Evolutionary conservation across 2,113 vertebrate species (phyloP), one percentile per base, ranked within the genome.

Genomic region (Solea solea): DNA sequence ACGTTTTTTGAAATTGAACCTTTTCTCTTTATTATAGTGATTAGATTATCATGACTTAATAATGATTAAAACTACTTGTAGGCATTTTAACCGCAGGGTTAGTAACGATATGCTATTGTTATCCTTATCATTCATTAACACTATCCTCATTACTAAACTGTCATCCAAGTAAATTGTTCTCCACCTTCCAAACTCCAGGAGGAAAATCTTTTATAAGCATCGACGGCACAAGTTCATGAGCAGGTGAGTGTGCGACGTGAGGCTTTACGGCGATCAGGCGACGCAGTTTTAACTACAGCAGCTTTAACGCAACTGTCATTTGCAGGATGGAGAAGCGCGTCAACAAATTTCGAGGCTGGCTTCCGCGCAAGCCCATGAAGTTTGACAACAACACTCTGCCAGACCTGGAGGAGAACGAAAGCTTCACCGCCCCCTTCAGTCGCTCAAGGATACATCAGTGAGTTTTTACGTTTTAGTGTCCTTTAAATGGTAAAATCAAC

Each of bases 121-220:
- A 34, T 4, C 34, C 34, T 34, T 6, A 34, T 2, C 9, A 10
- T 13, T 61, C 3, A 9, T 56, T 39, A 9, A 28, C 8, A 14
- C 28, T 57, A 34, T 34, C 8, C 6, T 60, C 34, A 39, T 39
- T 11, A 40, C 13, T 61, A 4, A 57, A 51, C 5, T 16, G 28
- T 49, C 12, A 46, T 27, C 16, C 15, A n/a, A 50, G 11, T 63
- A 42, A 28, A 25, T 57, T 42, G 15, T 57, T 51, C 7, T 48
- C 4, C 92, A 94, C 9, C 3, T 28, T 42, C 34, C 25, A 90
- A 94, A 88, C 95, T 95, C 91, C 92, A 98, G 95, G 94, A 97
- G 96, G 95, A 97, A 98, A 96, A 95, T 97, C 92, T 97, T 96
- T 94, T 97, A 94, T 95, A 95, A 95, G 94, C 95, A 96, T 67